Evolutionary conservation across 2,113 vertebrate species (phyloP), one percentile per base, ranked within the genome.

Genomic region (Anhinga rufa): DNA sequence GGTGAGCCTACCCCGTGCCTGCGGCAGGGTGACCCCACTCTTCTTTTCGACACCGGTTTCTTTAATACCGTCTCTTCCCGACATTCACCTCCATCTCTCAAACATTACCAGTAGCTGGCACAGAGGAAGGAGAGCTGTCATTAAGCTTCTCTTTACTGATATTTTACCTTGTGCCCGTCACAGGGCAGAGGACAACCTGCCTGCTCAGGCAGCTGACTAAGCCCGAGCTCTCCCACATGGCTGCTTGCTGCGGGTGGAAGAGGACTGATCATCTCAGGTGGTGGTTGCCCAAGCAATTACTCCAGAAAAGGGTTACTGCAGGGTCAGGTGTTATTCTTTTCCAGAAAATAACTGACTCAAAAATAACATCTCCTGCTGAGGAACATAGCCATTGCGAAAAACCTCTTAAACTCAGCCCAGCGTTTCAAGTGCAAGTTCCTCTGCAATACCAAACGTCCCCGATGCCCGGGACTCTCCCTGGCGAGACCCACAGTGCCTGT

Each of bases 1-100:
- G 38, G 40, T 9, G 12, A 28, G 17, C 1, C 0, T 8, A 36
- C 8, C 7, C 38, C 2, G 3, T 2, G 2, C 7, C 1, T 0
- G 2, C 0, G 0, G 34, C 12, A n/a, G 51, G 32, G n/a, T 55
- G 12, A 60, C 20, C 34, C 24, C 17, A 6, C 34, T 83, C 55
- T 54, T 54, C 61, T 44, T 76, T 25, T 36, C 12, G 7, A 57
- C 40, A 51, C 40, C 12, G 12, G 14, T 48, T 88, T 44, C 60
- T 66, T 91, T 29, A 52, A 14, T 10, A 18, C 3, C 15, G 14
- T 0, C 1, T 52, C 69, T 66, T 42, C 21, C 55, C 46, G 51
- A 52, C n/a, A 9, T 44, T 57, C 72, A 44, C 21, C n/a, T 83
- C 18, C 40, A 42, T 4, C n/a, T 77, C 89, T 82, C 55, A 19